Evolutionary conservation across 2,888 invertebrate species (phyloP).

Genomic region (Ornithoptera alexandrae): DNA sequence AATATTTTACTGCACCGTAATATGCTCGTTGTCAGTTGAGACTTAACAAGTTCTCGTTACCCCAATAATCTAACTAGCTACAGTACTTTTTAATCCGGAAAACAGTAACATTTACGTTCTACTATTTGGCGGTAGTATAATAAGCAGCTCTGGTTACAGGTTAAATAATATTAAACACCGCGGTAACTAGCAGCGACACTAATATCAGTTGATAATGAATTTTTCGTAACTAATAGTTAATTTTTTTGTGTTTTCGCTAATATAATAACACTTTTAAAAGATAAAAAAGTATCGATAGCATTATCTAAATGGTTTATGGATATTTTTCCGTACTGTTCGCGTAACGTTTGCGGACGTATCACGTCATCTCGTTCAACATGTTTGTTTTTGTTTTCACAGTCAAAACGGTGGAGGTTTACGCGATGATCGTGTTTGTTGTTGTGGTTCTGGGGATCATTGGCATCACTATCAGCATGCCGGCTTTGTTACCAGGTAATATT

Average conservation of each 20-base stretch:
- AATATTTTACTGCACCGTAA: no score
- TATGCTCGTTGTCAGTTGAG: no score
- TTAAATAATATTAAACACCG: no score
- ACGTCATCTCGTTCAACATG: neutral
- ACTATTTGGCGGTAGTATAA: no score
- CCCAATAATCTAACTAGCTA: no score
- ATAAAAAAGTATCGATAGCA: conserved; percentile 8
- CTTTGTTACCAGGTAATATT: conserved; percentile 20
- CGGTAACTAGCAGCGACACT: no score
- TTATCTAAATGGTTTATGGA: neutral
- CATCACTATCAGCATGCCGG: conserved; percentile 18
- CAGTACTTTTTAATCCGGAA: no score
- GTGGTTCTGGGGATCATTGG: conserved; percentile 21
- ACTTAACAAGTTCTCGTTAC: no score
- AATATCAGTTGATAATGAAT: no score
- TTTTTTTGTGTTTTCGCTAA: neutral
- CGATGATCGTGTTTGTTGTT: conserved; percentile 15
- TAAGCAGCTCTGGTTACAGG: no score
- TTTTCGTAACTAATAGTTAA: no score
- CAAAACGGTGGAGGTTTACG: neutral
- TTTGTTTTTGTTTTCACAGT: conserved; percentile 18
- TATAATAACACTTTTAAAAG: neutral
- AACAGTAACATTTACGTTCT: no score
- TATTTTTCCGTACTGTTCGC: neutral
- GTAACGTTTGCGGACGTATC: neutral